Evolutionary conservation across 1,140 invertebrate genomes (phyloP), one percentile per base, ranked within the genome.

Genomic region (Hylaeus volcanicus): DNA sequence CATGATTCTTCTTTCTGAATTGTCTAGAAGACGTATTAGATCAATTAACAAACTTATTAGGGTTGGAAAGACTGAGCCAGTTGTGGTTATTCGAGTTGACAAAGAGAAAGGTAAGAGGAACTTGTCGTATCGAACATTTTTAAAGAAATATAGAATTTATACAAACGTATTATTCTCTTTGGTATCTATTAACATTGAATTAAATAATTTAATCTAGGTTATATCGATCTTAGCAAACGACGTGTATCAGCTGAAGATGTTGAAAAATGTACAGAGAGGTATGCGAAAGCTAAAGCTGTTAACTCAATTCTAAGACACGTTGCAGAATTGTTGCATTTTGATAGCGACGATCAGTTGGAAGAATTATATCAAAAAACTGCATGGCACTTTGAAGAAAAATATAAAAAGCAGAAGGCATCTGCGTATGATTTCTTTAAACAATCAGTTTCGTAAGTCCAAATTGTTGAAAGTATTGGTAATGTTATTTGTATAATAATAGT

Each of bases 1-100:
- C 87, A 98, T 98, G 97, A 98, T 98, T 79, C 94, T 98, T 85
- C 93, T 98, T 0, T 99, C 98, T 39, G 99, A 99, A 94, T 95
- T 99, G 93, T 99, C 99, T 5, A 95, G 99, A 90, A 95, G 99
- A 94, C 97, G 99, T 95, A 99, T 99, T 88, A 95, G 99, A 83
- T 99, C 99, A 60, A 99, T 99, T 86, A 99, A 99, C 94, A 99
- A 99, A 95, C 95, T 99, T 73, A 99, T 99, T 92, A 95, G 99
- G 86, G 98, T 99, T 65, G 99, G 99, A 53, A 97, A 99, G 94
- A 99, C 97, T 79, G 99, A 99, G 94, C 99, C 99, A 78, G 99
- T 99, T 53, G 98, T 99, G 68, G 99, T 99, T 56, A 99, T 99
- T 92, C 96, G 99, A 94, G 99, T 99, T 9, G 99, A 99, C 91